Base-by-base conservation (phyloP, 2,888 invertebrate species). In the Nomada hirtipes region DNA sequence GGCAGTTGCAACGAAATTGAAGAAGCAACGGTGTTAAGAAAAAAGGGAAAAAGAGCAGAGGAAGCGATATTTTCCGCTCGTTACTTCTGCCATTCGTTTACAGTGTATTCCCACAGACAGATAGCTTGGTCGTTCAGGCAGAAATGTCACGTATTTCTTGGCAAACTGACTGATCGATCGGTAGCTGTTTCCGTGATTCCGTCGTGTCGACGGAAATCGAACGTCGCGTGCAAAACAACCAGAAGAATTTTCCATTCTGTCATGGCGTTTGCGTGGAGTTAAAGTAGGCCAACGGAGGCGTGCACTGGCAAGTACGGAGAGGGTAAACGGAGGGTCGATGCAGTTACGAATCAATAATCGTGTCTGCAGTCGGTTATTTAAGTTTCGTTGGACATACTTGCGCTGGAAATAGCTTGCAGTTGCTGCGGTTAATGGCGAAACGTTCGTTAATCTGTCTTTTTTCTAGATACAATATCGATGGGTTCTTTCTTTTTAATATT, bases 231-330 rank as follows among this genome's bases (percentile, higher is more conserved):
- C 52, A 20, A 26, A 60, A 60, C 23, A 44, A 60, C 36, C 36
- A 20, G 53, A 50, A 44, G 53, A 55, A 68, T 61, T 65, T 71
- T 53, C 42, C 71, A 44, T 42, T 69, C n/a, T 20, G 61, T 13
- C 23, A 60, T 47, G 44, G 57, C 70, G 85, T 78, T 82, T 59
- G 82, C 76, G 79, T 57, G 65, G 72, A 78, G 80, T 85, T 84
- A 77, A 91, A 89, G 85, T 90, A 90, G 90, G 90, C 83, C 90
- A 87, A 84, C 87, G 78, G 87, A 86, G 85, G 60, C 87, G 87
- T 80, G 60, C 78, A 78, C 74, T 67, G 83, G 63, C 69, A 80
- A 82, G 83, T 76, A 80, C 79, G 23, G 76, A 29, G 86, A 86
- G 89, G 86, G 87, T 85, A 76, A 83, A 86, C 77, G 75, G 72